Conservation (phyloP, 2,113 vertebrate species). For the Charina bottae region DNA sequence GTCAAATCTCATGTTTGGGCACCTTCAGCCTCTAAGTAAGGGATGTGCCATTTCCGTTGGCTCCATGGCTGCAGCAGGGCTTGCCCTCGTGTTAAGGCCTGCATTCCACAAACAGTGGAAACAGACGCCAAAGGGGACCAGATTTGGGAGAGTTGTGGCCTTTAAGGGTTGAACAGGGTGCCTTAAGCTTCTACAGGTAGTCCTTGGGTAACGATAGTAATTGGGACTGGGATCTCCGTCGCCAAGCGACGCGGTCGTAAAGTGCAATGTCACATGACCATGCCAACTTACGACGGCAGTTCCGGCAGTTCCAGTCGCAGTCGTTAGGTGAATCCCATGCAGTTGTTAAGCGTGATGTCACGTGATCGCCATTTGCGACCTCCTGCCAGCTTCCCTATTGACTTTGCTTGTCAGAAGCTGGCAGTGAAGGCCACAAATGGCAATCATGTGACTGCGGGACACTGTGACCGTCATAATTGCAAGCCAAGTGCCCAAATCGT, state of each 20-base stretch:
- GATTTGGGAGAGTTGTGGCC: not conserved
- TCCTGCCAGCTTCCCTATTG: not conserved
- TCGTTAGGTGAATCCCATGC: not conserved
- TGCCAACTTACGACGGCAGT: not conserved
- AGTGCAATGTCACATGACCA: not conserved
- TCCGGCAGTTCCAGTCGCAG: not conserved
- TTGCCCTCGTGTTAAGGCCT: not conserved
- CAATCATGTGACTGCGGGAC: not conserved
- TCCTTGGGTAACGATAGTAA: not conserved
- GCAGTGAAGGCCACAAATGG: not conserved
- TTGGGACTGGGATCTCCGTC: not conserved
- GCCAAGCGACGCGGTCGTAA: not conserved
- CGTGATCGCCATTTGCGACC: not conserved
- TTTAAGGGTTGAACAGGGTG: not conserved
- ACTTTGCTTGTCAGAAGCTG: not conserved
- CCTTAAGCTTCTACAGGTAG: not conserved
- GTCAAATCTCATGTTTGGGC: not conserved
- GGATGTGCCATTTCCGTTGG: not conserved
- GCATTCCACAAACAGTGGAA: not conserved
- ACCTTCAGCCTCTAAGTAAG: not conserved
- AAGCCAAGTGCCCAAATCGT: not conserved
- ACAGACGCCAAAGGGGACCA: not conserved
- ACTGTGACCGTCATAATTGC: not conserved
- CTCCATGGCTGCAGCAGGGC: not conserved
- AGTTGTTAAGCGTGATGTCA: not conserved